Evolutionary conservation across 2,888 invertebrate genomes (phyloP), one percentile per base, ranked within the genome.

Genomic region (Priocnemis perturbator): DNA sequence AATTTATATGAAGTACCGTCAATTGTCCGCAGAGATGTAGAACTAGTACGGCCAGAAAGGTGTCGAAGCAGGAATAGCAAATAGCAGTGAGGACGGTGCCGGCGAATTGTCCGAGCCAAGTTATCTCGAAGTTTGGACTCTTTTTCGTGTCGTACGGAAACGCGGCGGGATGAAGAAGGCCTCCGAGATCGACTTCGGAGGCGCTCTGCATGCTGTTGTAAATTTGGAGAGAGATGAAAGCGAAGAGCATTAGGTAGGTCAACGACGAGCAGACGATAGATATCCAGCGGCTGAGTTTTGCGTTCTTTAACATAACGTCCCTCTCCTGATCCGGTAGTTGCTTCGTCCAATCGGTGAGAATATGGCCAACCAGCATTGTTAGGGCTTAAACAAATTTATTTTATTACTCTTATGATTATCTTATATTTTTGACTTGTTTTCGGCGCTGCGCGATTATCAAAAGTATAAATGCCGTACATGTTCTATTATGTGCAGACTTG

Each of bases 21-120:
- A 86, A 53, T 63, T 86, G 86, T 3, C 82, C 82, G 48, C 86
- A 86, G 4, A 85, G 56, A 60, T 86, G 86, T 26, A 85, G 55
- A 0, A 84, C 74, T 14, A 85, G 63, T 14, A 83, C 75, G 0
- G 77, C 74, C 3, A 86, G 63, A 15, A 81, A 81, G 1, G 81
- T 72, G 45, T 86, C 86, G 11, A 81, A 75, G 3, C 77, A 76
- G 4, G 83, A 77, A 60, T 82, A 87, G 3, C 75, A 77, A 20
- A 78, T 74, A n/a, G 81, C 76, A 0, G 80, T 73, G 11, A 83
- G 55, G 3, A 76, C 50, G 0, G 83, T 79, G 3, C 73, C 71
- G 0, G 82, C 56, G 4, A 77, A 74, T 67, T 86, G 86, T 15
- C 76, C 78, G 1, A 79, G 0, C 75, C 81, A 83, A 0, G 83